Conservation (phyloP, 2,797 vertebrate species). For the Carcharodon carcharias region DNA sequence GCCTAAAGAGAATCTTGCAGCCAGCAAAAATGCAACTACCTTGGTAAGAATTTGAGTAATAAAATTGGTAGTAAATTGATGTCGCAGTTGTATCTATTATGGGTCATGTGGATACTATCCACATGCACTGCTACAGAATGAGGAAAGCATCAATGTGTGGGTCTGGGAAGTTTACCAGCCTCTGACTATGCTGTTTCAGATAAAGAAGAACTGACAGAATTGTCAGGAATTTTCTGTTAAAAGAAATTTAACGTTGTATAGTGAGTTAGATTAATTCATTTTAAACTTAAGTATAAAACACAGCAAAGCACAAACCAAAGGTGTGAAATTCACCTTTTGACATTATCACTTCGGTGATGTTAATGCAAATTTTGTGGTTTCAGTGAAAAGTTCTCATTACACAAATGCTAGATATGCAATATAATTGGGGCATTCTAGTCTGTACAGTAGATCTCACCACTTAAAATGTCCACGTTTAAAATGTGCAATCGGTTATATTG, state of each 20-base stretch:
- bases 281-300: neutral
- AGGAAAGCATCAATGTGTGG: neutral
- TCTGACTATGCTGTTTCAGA: neutral
- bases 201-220: neutral
- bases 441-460: neutral
- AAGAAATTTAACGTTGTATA: neutral
- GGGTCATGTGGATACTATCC: neutral
- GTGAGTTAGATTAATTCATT: neutral
- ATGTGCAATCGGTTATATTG: neutral
- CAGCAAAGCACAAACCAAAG: neutral
- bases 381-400: neutral
- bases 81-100: neutral
- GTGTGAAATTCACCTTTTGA: neutral
- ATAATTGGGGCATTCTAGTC: neutral
- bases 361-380: neutral
- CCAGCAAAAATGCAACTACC: constrained; percentile 74
- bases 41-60: constrained; percentile 63
- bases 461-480: neutral
- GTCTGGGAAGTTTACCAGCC: neutral
- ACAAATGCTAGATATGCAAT: neutral
- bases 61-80: neutral
- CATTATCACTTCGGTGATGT: neutral
- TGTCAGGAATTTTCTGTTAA: neutral
- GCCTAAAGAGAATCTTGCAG: constrained; percentile 76
- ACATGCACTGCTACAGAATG: neutral